These are phyloP conservation scores for Cerceris rybyensis DNA, from an alignment of 2,888 invertebrate species.

Conservation along the genomic window DNA sequence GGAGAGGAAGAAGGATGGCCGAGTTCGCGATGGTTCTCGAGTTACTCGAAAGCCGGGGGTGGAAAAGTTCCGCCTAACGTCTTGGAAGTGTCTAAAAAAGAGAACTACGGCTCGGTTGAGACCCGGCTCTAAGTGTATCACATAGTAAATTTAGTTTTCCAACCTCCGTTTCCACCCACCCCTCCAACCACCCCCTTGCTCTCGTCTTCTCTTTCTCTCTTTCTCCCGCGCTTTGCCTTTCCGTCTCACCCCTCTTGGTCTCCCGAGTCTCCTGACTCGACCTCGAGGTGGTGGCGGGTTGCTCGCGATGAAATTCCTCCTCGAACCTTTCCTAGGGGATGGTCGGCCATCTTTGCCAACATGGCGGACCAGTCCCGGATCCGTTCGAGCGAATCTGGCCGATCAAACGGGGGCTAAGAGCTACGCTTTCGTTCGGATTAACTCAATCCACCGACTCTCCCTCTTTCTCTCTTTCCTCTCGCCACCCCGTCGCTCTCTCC, in stretches of 20 bases:
- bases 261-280: constrained; percentile 35
- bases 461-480: constrained; percentile 8
- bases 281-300: constrained; percentile 20
- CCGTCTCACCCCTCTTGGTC: background rate
- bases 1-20: constrained; percentile 43
- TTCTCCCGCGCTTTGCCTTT: background rate
- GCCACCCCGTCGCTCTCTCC: constrained; percentile 6
- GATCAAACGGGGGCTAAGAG: constrained; percentile 82
- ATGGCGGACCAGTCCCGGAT: constrained; percentile 69
- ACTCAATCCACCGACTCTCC: constrained; percentile 76
- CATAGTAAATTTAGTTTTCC: constrained; percentile 81
- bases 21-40: constrained; percentile 69
- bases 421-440: constrained; percentile 80
- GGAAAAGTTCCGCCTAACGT: constrained; percentile 78
- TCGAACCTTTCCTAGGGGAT: constrained; percentile 37
- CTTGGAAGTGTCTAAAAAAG: constrained; percentile 80
- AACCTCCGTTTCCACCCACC: constrained; percentile 68
- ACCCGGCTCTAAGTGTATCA: constrained; percentile 79
- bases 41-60: constrained; percentile 66
- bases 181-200: constrained; percentile 12
- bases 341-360: constrained; percentile 62
- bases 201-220: background rate
- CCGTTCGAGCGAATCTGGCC: constrained; percentile 81
- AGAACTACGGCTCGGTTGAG: constrained; percentile 67
- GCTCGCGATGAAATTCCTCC: constrained; percentile 12